Evolutionary conservation across 2,797 vertebrate species (phyloP), one percentile per base, ranked within the genome.

Genomic region (Chromobotia macracanthus): DNA sequence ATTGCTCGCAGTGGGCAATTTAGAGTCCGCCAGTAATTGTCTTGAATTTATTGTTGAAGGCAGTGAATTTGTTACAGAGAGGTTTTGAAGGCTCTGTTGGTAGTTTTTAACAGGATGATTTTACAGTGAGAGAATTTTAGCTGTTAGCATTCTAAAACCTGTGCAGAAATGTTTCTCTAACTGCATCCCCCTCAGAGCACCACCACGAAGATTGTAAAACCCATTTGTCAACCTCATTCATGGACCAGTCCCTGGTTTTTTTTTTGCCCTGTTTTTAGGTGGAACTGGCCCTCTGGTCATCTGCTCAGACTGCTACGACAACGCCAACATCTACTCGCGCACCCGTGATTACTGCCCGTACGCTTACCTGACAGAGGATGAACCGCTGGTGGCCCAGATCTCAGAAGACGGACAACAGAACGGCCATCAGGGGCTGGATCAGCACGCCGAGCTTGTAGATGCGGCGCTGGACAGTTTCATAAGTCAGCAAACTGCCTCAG

Each of bases 231-330:
- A n/a, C 7, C 15, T 64, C 18, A 63, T 31, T 63, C 35, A 11
- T 74, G 12, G 4, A 50, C 58, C 12, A 35, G 16, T 19, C 7
- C 4, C 53, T 72, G 23, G 12, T 23, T 60, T 60, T 60, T 60
- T 23, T 60, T 60, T 60, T 60, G 12, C 8, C 53, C 28, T 31
- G 0, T 13, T 35, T 21, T 25, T 84, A 94, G 93, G 91, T 16
- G 89, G 88, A 1, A 73, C 89, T 0, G 90, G 92, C 1, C 91
- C 94, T 0, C 78, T 97, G 77, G 95, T 98, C 87, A 97, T 99
- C 90, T 99, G 97, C 88, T 98, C 97, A 0, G 97, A 99, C 87
- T 99, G 97, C 86, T 99, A 98, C 0, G 97, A 99, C 91, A 98
- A 96, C 0, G 96, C 96, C 72, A 98, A 97, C 91, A 96, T 99